Evolutionary conservation across 2,888 invertebrate species (phyloP).

Genomic region (Drosophila cognata): DNA sequence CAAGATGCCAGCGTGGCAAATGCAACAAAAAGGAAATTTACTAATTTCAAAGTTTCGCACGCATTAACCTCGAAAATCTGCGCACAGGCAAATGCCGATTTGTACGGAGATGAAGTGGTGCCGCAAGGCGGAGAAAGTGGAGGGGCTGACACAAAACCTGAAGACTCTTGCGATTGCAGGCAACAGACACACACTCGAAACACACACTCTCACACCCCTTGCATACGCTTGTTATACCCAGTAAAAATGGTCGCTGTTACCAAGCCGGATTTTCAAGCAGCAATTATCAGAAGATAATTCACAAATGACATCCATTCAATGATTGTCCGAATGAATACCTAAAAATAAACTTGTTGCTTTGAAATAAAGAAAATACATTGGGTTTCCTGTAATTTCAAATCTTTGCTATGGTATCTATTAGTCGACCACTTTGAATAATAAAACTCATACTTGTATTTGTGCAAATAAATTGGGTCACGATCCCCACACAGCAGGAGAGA

Average conservation of each 20-base stretch:
- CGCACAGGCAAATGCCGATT: slow-evolving; percentile 71
- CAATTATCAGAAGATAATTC: background rate
- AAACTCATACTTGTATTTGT: slow-evolving; percentile 45
- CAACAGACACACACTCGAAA: slow-evolving; percentile 21
- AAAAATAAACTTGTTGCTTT: background rate
- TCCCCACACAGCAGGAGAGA: slow-evolving; percentile 39
- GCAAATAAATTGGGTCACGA: slow-evolving; percentile 79
- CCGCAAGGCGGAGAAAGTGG: background rate
- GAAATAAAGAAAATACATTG: background rate
- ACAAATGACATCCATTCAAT: background rate
- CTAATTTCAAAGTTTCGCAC: slow-evolving; percentile 79
- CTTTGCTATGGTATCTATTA: background rate
- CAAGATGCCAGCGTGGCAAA: slow-evolving; percentile 47
- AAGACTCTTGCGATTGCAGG: slow-evolving; percentile 58
- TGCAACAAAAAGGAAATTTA: slow-evolving; percentile 75
- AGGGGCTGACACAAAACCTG: slow-evolving; percentile 46
- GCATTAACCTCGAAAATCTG: slow-evolving; percentile 80
- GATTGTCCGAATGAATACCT: background rate
- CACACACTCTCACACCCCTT: slow-evolving; percentile 12
- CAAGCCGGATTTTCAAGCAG: background rate
- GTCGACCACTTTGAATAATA: background rate
- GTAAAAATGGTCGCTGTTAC: background rate
- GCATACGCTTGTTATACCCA: background rate
- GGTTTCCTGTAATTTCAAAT: background rate
- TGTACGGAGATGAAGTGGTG: slow-evolving; percentile 32